Evolutionary conservation across 2,888 invertebrate genomes (phyloP), one percentile per base, ranked within the genome.

Genomic region (Eristalis arbustorum): DNA sequence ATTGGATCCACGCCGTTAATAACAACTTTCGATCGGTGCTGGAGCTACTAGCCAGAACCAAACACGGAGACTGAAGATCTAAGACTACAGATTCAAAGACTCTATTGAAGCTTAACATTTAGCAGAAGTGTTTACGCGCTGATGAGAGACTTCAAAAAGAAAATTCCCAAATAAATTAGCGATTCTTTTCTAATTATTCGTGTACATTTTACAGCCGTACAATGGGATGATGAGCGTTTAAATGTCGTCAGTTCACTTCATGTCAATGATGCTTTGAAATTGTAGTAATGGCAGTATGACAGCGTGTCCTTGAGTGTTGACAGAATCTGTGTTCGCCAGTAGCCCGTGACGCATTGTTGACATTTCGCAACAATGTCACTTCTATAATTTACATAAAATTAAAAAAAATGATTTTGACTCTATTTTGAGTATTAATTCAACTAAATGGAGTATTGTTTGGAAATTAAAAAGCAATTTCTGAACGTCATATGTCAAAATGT

Each of bases 151-250:
- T 73, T 72, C 22, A 13, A 28, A 59, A 72, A 67, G 79, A 80
- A 84, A 76, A 77, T 69, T 80, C 80, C 76, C 77, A 77, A 85
- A 85, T 84, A 81, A 85, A 85, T 85, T 85, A 85, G 81, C 85
- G 40, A 69, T 23, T 57, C 57, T 62, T 80, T 84, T 84, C 84
- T 84, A 84, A 84, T 84, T 80, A 31, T 10, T 23, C 67, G 69
- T 73, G 81, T 77, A 85, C 40, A 85, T 74, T 77, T 66, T 76
- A 61, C 72, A 72, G 31, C 28, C 56, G 72, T 64, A 74, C 64
- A 68, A 68, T 74, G 28, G 49, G 61, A 59, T 67, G 42, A 42
- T 34, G 64, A 66, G 34, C 34, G 42, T 63, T 63, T 62, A 25
- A 68, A 23, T 68, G 42, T 22, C 37, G 57, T 14, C 56, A 40